Percentiles rank a stretch among this genome's conserved stretches.
phyloP scores from a whole-genome alignment of 2,113 vertebrate genomes.

The Nipponia nippon region DNA sequence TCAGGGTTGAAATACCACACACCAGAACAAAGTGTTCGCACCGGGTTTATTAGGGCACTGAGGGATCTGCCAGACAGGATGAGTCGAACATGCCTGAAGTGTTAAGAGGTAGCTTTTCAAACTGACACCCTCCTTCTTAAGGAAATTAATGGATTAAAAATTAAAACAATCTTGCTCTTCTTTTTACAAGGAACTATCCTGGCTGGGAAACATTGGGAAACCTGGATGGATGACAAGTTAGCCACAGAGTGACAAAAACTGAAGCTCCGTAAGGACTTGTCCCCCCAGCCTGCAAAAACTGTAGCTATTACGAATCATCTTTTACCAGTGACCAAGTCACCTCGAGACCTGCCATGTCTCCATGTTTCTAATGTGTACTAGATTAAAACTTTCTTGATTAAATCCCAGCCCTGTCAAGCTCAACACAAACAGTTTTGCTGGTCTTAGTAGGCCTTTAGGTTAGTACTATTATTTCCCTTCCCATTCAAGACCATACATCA shows the following conservation, averaged over 20 bases:
- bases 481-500: neutral
- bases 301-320: neutral
- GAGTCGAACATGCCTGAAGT: neutral
- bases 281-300: neutral
- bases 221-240: neutral
- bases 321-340: neutral
- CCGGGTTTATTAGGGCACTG: neutral
- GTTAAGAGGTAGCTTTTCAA: neutral
- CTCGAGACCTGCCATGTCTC: neutral
- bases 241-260: neutral
- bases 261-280: neutral
- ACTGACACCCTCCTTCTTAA: neutral
- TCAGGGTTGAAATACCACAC: slow-evolving; percentile 10
- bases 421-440: neutral
- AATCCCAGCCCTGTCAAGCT: neutral
- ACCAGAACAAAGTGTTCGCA: neutral
- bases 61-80: neutral
- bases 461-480: neutral
- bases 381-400: neutral
- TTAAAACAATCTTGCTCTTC: neutral
- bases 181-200: neutral
- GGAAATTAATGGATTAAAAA: neutral
- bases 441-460: neutral
- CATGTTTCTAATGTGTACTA: neutral
- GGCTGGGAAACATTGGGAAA: neutral